Evolutionary conservation across 2,797 vertebrate genomes (phyloP).

Genomic region (Melanotaenia nigrans): DNA sequence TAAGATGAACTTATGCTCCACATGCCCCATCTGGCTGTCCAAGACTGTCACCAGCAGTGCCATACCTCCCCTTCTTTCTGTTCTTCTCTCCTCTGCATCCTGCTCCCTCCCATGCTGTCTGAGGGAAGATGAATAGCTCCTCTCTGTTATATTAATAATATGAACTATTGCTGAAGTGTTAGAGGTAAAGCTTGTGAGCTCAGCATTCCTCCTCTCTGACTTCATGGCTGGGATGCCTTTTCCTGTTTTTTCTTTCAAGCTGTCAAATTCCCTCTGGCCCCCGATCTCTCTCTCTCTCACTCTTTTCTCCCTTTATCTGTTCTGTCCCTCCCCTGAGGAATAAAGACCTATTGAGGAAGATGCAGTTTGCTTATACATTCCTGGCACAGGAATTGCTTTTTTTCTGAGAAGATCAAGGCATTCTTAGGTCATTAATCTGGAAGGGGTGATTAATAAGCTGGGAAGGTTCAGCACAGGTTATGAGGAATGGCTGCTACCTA

Average conservation of each 20-base stretch:
- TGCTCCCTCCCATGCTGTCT: slow-evolving; percentile 71
- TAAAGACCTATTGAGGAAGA: slow-evolving; percentile 71
- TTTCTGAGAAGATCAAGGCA: slow-evolving; percentile 75
- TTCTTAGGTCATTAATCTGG: slow-evolving; percentile 77
- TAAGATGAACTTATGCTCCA: slow-evolving; percentile 65
- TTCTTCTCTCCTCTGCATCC: slow-evolving; percentile 47
- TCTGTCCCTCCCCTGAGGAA: slow-evolving; percentile 45
- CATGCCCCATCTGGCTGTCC: slow-evolving; percentile 68
- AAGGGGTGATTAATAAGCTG: slow-evolving; percentile 73
- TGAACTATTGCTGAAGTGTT: slow-evolving; percentile 78
- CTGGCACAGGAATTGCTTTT: slow-evolving; percentile 71
- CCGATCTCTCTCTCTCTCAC: slow-evolving; percentile 37
- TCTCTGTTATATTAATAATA: slow-evolving; percentile 82
- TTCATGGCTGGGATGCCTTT: slow-evolving; percentile 73
- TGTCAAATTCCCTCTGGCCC: slow-evolving; percentile 52
- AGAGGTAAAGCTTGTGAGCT: slow-evolving; percentile 79
- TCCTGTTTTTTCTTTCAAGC: slow-evolving; percentile 41
- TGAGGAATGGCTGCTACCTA: slow-evolving; percentile 56
- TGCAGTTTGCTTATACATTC: slow-evolving; percentile 66
- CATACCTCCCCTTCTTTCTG: slow-evolving; percentile 36
- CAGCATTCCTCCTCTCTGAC: slow-evolving; percentile 83
- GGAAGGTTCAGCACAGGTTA: slow-evolving; percentile 56
- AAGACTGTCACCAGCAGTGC: slow-evolving; percentile 56
- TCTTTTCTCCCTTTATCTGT: slow-evolving; percentile 37
- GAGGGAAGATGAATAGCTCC: slow-evolving; percentile 76